These are phyloP conservation scores for Leucania comma DNA, from an alignment of 2,888 invertebrate species.

Conservation along the genomic window DNA sequence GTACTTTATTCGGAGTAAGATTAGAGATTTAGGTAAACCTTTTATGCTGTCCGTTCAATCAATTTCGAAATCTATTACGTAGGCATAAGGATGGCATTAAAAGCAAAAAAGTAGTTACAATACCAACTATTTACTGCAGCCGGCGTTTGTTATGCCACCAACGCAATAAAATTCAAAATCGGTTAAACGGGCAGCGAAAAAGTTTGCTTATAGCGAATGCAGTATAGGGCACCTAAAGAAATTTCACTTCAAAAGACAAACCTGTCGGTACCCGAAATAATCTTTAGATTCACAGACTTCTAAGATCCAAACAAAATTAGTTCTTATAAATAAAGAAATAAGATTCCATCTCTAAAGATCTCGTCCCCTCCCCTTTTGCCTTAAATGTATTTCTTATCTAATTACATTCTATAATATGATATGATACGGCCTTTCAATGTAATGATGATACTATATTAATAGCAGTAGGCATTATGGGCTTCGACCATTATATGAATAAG, in stretches of 20 bases:
- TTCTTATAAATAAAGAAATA: constrained; percentile 9
- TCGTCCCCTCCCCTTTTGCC: constrained; percentile 26
- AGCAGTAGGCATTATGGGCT: constrained; percentile 26
- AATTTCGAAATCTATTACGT: too few relatives aligned
- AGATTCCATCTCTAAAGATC: constrained; percentile 14
- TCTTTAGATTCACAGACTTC: not conserved
- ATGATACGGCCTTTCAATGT: constrained; percentile 32
- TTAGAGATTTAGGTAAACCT: too few relatives aligned
- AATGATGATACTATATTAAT: constrained; percentile 28
- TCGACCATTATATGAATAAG: constrained; percentile 39
- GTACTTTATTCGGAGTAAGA: too few relatives aligned
- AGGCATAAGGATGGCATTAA: too few relatives aligned
- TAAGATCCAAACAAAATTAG: constrained; percentile 1
- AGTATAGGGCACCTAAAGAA: too few relatives aligned
- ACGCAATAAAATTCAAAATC: too few relatives aligned
- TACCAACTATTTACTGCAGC: too few relatives aligned
- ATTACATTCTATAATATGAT: constrained; percentile 21
- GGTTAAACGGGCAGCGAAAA: too few relatives aligned
- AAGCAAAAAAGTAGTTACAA: too few relatives aligned
- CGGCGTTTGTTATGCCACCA: too few relatives aligned
- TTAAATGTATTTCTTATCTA: constrained; percentile 39
- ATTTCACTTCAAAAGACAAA: not conserved
- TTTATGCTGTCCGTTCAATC: too few relatives aligned
- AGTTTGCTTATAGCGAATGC: too few relatives aligned
- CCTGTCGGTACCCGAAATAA: not conserved